Evolutionary conservation across 2,888 invertebrate genomes (phyloP).

Genomic region (Drosophila anceps): DNA sequence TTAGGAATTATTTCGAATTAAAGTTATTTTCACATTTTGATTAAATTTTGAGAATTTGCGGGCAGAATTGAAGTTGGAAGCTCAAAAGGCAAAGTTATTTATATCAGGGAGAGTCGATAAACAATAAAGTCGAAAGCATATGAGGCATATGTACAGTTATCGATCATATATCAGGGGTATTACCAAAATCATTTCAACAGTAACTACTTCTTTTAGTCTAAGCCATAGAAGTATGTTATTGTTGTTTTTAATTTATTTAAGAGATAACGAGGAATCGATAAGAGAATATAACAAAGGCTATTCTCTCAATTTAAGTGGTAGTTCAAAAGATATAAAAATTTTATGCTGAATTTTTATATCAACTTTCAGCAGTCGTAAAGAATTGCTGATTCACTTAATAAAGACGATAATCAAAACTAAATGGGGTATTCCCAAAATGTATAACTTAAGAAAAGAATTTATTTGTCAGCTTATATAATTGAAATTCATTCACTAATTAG

Average conservation of each 20-base stretch:
- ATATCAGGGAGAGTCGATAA: not conserved
- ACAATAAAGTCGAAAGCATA: no score
- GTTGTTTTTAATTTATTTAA: no score
- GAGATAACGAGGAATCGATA: no score
- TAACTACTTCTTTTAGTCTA: not conserved
- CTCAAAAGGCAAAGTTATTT: not conserved
- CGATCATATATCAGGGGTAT: not conserved
- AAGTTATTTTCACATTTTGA: not conserved
- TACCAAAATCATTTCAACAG: not conserved
- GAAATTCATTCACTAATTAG: not conserved
- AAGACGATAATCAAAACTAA: not conserved
- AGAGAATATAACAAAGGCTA: not conserved
- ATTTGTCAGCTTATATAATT: no score
- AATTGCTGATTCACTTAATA: not conserved
- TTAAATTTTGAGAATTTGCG: not conserved
- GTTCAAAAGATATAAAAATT: not conserved
- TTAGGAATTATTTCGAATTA: slow-evolving; percentile 8
- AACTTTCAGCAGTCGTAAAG: not conserved
- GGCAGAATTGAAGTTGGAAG: not conserved
- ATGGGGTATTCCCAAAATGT: not conserved
- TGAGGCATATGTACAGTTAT: not conserved
- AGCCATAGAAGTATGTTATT: not conserved
- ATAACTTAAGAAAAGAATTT: not conserved
- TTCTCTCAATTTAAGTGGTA: not conserved
- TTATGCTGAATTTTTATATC: not conserved